These are phyloP conservation scores for Lycocerus yunnanus DNA, from an alignment of 2,888 invertebrate genomes.

Conservation along the genomic window DNA sequence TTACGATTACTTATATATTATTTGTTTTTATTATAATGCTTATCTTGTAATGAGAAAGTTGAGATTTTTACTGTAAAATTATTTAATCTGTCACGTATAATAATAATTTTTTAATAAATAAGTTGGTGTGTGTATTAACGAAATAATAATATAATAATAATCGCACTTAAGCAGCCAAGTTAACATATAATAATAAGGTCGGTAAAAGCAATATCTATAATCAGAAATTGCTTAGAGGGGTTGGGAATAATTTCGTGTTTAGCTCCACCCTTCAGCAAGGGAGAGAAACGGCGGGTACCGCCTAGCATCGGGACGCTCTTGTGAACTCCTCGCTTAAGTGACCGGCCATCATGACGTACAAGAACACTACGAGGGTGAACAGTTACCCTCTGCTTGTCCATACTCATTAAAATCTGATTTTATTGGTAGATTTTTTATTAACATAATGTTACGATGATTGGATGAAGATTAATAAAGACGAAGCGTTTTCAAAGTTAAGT, in stretches of 20 bases:
- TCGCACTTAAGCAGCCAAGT: slow-evolving; percentile 1
- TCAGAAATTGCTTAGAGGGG: slow-evolving; percentile 15
- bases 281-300: slow-evolving; percentile 35
- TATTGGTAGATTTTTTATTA: slow-evolving; percentile 35
- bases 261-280: slow-evolving; percentile 36
- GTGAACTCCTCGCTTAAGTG: slow-evolving; percentile 35
- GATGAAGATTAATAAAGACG: slow-evolving; percentile 2
- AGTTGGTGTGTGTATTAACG: not conserved
- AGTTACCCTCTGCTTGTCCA: slow-evolving; percentile 38
- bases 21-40: too few relatives aligned
- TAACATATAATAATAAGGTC: slow-evolving; percentile 17
- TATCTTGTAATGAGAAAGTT: not conserved
- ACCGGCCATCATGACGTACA: slow-evolving; percentile 43
- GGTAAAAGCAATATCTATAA: slow-evolving; percentile 26
- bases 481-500: not conserved
- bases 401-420: slow-evolving; percentile 37
- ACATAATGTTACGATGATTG: slow-evolving; percentile 6
- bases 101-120: not conserved
- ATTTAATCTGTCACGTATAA: not conserved
- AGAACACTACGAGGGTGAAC: slow-evolving; percentile 40
- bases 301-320: slow-evolving; percentile 38
- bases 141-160: not conserved
- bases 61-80: not conserved
- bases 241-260: slow-evolving; percentile 35
- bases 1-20: not conserved